phyloP scores from a whole-genome alignment of 2,888 invertebrate species.

The Sturmia bella region DNA sequence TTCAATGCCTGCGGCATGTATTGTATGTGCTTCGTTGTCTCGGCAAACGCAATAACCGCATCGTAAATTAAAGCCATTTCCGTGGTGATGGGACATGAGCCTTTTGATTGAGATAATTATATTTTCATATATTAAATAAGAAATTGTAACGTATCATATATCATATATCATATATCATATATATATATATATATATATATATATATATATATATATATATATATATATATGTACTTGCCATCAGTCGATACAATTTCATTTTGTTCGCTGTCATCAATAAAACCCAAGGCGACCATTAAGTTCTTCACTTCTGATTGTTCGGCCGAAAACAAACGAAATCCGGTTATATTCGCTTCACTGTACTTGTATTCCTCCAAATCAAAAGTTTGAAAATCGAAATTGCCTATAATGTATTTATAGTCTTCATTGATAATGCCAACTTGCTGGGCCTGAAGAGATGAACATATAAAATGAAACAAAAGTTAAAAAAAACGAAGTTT shows the following conservation, averaged over 20 bases:
- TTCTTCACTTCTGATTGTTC: slow-evolving; percentile 83
- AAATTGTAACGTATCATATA: not conserved
- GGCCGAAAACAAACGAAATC: slow-evolving; percentile 86
- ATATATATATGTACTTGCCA: slow-evolving; percentile 29
- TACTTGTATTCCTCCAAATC: slow-evolving; percentile 90
- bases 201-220: no score
- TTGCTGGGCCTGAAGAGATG: slow-evolving; percentile 88
- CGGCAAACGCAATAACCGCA: slow-evolving; percentile 90
- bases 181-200: no score
- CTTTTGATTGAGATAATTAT: slow-evolving; percentile 50
- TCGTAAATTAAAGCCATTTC: slow-evolving; percentile 93
- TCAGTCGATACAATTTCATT: slow-evolving; percentile 70
- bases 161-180: no score
- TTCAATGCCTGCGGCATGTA: slow-evolving; percentile 82
- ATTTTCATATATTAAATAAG: not conserved
- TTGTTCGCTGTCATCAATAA: slow-evolving; percentile 50
- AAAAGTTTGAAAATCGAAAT: slow-evolving; percentile 86
- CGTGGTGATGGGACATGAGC: slow-evolving; percentile 81
- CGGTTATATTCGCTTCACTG: slow-evolving; percentile 92
- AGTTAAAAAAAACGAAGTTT: not conserved
- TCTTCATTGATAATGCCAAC: slow-evolving; percentile 98
- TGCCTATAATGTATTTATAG: slow-evolving; percentile 91
- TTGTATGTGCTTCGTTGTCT: slow-evolving; percentile 87
- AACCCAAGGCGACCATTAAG: slow-evolving; percentile 71
- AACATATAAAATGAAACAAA: not conserved